Evolutionary conservation across 2,113 vertebrate genomes (phyloP).

Genomic region (Chamaea fasciata): DNA sequence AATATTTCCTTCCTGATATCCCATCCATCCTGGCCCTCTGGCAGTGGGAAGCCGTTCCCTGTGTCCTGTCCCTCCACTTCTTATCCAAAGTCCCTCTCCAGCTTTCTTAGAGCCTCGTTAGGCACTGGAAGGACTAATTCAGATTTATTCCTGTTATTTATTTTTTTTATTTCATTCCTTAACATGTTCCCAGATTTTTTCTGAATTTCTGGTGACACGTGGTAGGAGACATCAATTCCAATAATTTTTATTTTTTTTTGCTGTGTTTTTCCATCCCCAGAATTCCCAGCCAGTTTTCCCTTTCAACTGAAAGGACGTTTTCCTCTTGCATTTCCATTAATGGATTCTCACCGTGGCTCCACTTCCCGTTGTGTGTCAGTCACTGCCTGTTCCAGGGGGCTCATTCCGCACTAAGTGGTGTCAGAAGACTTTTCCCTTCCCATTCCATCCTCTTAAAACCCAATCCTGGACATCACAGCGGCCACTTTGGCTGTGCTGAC

Average conservation of each 20-base stretch:
- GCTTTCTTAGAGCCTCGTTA: background rate
- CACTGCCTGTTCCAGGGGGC: background rate
- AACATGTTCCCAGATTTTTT: background rate
- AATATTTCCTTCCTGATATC: background rate
- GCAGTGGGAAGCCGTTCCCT: background rate
- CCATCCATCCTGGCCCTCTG: background rate
- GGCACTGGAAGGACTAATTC: background rate
- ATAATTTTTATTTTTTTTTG: background rate
- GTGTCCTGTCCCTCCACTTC: background rate
- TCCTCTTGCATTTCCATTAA: background rate
- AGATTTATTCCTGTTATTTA: background rate
- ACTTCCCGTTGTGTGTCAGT: background rate
- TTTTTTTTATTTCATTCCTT: background rate
- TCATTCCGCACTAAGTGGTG: background rate
- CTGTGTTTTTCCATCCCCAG: background rate
- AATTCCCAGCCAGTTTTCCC: background rate
- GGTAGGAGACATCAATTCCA: background rate
- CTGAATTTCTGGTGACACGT: background rate
- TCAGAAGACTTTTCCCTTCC: background rate
- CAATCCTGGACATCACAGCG: background rate
- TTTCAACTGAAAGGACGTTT: background rate
- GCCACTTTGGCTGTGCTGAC: background rate
- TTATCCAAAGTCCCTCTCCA: background rate
- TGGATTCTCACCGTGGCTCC: rapidly evolving
- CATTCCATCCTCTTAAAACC: background rate